Percentiles rank a stretch among this genome's conserved stretches.
Conservation (phyloP, 2,888 invertebrate species). For the Cordilura impudica region DNA sequence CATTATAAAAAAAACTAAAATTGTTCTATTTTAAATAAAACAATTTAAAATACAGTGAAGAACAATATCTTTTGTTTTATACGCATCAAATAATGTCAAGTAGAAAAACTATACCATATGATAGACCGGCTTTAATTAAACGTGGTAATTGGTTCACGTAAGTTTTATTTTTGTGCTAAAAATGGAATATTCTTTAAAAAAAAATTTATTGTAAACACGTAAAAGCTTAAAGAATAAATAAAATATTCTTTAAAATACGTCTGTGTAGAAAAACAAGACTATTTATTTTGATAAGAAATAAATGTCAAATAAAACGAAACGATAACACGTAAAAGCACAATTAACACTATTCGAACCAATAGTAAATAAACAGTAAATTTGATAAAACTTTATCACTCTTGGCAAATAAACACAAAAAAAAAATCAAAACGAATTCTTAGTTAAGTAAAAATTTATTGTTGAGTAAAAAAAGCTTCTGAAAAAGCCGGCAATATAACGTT, state of each 20-base stretch:
- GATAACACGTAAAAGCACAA: slow-evolving; percentile 38
- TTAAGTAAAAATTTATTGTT: no score
- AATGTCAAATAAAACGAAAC: slow-evolving; percentile 26
- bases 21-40: slow-evolving; percentile 11
- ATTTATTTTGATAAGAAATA: slow-evolving; percentile 42
- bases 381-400: background rate
- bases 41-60: background rate
- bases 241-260: slow-evolving; percentile 10
- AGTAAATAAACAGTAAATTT: background rate
- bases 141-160: slow-evolving; percentile 78
- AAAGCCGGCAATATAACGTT: no score
- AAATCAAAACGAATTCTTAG: background rate
- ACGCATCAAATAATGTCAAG: slow-evolving; percentile 41
- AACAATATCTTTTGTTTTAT: slow-evolving; percentile 17
- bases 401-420: no score
- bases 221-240: background rate
- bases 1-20: slow-evolving; percentile 1
- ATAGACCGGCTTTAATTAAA: slow-evolving; percentile 69
- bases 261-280: slow-evolving; percentile 28
- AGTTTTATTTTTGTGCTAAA: slow-evolving; percentile 67
- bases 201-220: background rate
- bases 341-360: slow-evolving; percentile 13
- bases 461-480: no score
- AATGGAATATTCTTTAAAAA: background rate
- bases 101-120: slow-evolving; percentile 44